A percentile compares a stretch with the other conserved stretches of the same genome.
Evolutionary conservation across 2,888 invertebrate genomes (phyloP).

Genomic region (Platycheirus albimanus): DNA sequence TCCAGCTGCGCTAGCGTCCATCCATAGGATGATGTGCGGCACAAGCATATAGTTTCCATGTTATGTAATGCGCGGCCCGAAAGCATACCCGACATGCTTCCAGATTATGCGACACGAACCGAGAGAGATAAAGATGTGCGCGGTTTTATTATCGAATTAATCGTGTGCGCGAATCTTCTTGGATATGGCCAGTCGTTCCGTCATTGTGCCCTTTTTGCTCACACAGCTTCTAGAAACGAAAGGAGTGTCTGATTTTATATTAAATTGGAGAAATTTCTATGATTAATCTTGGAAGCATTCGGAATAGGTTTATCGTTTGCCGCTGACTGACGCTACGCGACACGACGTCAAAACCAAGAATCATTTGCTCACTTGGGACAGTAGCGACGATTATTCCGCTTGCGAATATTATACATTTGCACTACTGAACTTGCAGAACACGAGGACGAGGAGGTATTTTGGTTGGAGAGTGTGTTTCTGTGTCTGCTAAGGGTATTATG

Average conservation of each 20-base stretch:
- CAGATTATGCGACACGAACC: slow-evolving; percentile 15
- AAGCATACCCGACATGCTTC: slow-evolving; percentile 26
- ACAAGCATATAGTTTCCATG: slow-evolving; percentile 6
- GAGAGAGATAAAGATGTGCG: slow-evolving; percentile 15
- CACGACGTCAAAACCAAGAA: neutral
- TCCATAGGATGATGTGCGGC: slow-evolving; percentile 17
- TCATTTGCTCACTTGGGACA: neutral
- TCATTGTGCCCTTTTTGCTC: slow-evolving; percentile 4
- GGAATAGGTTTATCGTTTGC: slow-evolving; percentile 8
- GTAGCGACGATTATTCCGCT: slow-evolving; percentile 31
- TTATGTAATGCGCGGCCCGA: slow-evolving; percentile 40
- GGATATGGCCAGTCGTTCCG: slow-evolving; percentile 31
- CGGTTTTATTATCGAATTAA: slow-evolving; percentile 45
- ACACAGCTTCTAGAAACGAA: neutral
- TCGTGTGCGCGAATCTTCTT: slow-evolving; percentile 38
- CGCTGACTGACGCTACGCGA: too few species aligned
- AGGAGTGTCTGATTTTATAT: slow-evolving; percentile 35
- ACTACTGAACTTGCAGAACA: slow-evolving; percentile 39
- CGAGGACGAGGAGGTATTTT: slow-evolving; percentile 2
- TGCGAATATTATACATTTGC: slow-evolving; percentile 35
- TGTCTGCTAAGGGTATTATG: slow-evolving; percentile 28
- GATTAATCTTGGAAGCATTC: slow-evolving; percentile 29
- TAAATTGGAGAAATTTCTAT: slow-evolving; percentile 23
- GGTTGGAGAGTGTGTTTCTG: too few species aligned
- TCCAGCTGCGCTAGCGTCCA: slow-evolving; percentile 33